Conservation (phyloP, 2,797 vertebrate genomes). For the Tangara arthus region DNA sequence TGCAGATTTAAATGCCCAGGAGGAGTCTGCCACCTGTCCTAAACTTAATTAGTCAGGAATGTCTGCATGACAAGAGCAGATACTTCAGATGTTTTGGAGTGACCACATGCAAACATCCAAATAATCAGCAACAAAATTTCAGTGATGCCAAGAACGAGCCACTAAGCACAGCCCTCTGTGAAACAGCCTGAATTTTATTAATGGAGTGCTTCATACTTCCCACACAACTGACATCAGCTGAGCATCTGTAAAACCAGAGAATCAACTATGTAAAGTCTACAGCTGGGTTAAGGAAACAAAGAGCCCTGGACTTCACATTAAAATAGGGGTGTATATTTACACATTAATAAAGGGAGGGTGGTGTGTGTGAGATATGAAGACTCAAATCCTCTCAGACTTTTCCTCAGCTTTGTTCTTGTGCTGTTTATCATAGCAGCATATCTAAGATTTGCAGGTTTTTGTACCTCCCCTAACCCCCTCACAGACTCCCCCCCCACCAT, state of each 20-base stretch:
- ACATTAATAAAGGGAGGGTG: background rate
- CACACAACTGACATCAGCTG: background rate
- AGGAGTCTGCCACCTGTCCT: conserved; percentile 51
- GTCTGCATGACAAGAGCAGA: conserved; percentile 23
- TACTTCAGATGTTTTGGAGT: conserved; percentile 24
- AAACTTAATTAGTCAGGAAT: conserved; percentile 53
- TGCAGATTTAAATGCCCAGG: conserved; percentile 23
- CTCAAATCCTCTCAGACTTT: background rate
- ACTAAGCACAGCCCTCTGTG: background rate
- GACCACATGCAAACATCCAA: conserved; percentile 37
- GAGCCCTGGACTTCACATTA: background rate
- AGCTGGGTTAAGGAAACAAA: background rate
- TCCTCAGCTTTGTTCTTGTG: conserved; percentile 14
- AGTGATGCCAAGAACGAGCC: background rate
- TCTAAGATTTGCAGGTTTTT: background rate
- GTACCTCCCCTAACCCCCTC: background rate
- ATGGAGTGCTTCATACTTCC: background rate
- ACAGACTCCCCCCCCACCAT: background rate
- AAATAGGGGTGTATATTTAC: background rate
- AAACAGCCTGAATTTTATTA: conserved; percentile 37
- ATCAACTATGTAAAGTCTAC: background rate
- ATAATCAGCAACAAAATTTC: conserved; percentile 37
- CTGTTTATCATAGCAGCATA: background rate
- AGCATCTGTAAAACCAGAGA: background rate
- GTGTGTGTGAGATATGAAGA: background rate